These are phyloP conservation scores for Scaptomyza montana DNA, from an alignment of 1,140 invertebrate species.

Conservation along the genomic window DNA sequence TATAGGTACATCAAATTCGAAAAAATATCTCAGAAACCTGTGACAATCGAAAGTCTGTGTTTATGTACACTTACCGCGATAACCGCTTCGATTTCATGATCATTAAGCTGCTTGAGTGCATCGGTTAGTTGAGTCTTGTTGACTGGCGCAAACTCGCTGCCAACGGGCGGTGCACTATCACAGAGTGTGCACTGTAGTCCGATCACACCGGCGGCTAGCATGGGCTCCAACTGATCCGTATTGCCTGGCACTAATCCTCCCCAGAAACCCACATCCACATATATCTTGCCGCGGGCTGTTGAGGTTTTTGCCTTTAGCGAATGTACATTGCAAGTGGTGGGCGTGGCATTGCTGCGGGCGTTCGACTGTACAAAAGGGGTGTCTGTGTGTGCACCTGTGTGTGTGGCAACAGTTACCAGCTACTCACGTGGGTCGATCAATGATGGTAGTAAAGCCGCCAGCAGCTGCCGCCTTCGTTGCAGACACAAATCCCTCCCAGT, in stretches of 20 bases:
- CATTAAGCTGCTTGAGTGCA: constrained; percentile 36
- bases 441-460: constrained; percentile 89
- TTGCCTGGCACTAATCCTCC: constrained; percentile 88
- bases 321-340: constrained; percentile 87
- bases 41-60: too few relatives aligned
- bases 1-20: too few relatives aligned
- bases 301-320: constrained; percentile 86
- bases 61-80: constrained; percentile 54
- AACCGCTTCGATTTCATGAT: constrained; percentile 49
- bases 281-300: constrained; percentile 86
- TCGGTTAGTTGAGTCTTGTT: constrained; percentile 84
- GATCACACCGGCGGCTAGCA: constrained; percentile 88
- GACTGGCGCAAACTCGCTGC: constrained; percentile 83
- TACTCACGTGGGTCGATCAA: constrained; percentile 89
- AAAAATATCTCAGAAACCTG: too few relatives aligned
- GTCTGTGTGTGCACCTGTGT: background rate
- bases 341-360: constrained; percentile 87
- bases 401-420: background rate
- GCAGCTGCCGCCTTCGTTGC: constrained; percentile 89
- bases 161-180: constrained; percentile 84
- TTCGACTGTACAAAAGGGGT: constrained; percentile 25
- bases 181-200: constrained; percentile 91
- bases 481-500: constrained; percentile 89
- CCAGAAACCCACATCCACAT: constrained; percentile 90
- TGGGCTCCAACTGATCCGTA: constrained; percentile 85